Base-by-base conservation (phyloP, 1,140 invertebrate genomes). In the Magallana angulata region DNA sequence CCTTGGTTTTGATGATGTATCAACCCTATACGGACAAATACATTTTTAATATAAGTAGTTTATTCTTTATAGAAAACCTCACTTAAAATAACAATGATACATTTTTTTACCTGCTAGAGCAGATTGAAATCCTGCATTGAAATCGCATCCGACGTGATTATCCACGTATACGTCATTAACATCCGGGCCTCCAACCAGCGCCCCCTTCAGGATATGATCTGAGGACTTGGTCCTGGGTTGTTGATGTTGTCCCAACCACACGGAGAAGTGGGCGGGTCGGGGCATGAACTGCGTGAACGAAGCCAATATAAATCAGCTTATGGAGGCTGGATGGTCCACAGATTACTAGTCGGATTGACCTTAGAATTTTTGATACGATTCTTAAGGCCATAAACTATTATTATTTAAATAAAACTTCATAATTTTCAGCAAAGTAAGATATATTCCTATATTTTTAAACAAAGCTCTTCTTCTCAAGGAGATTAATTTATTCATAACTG, bases 101-200 rank as follows among this genome's bases (percentile, higher is more conserved):
- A 36, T 14, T 57, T 11, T 18, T 1, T 18, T 48, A 92, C 91
- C 91, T 84, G 91, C 91, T 16, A 90, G 30, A 60, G 89, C 89
- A 2, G 87, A 86, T 81, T 94, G 93, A 90, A 95, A 95, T 1
- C 94, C 95, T n/a, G 94, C 93, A 90, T 95, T 95, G 91, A 95
- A 95, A 87, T 95, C 94, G 84, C 88, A 92, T 9, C 94, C 93
- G 0, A 95, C 95, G 89, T 95, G 94, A 84, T 95, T 95, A 90
- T 95, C 94, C 2, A 64, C 88, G 88, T 95, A 95, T 16, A 91
- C 86, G 71, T 95, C 94, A 18, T 91, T 87, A 0, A 84, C 84
- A 81, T 93, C 94, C 2, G 95, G 95, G 8, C 95, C 95, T 8
- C 95, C 95, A 0, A 95, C 95, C 8, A 95, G 87, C 62, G 95